phyloP scores from a whole-genome alignment of 2,888 invertebrate species.

The Lasioglossum figueresi region DNA sequence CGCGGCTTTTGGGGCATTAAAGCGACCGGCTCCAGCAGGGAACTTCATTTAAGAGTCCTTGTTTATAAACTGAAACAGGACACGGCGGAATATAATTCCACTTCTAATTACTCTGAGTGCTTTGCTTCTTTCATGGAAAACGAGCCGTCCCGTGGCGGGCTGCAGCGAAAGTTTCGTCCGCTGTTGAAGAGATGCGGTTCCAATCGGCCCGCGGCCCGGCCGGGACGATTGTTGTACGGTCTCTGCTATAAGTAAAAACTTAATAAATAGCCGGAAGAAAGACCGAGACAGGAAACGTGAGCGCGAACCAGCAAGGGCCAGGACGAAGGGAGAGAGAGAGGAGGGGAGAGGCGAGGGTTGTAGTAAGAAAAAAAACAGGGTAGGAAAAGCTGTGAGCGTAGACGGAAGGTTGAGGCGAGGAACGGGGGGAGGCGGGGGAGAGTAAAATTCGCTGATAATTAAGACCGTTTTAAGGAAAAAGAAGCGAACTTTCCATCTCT shows the following conservation, averaged over 20 bases:
- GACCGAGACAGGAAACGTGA: conserved; percentile 60
- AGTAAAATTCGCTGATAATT: conserved; percentile 80
- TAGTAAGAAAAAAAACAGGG: conserved; percentile 20
- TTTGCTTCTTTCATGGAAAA: conserved; percentile 80
- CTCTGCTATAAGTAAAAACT: conserved; percentile 80
- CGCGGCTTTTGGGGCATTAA: conserved; percentile 67
- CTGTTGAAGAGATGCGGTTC: conserved; percentile 51
- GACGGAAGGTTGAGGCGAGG: neutral
- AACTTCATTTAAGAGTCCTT: conserved; percentile 82
- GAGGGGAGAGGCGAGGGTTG: neutral
- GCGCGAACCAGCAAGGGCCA: conserved; percentile 36
- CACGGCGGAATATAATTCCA: conserved; percentile 81
- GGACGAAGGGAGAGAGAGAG: neutral
- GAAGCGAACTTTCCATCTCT: conserved; percentile 60
- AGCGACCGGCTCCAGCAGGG: conserved; percentile 65
- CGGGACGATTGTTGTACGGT: conserved; percentile 78
- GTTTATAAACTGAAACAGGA: conserved; percentile 83
- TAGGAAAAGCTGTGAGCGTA: conserved; percentile 12
- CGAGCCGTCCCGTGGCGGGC: conserved; percentile 62
- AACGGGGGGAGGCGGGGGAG: conserved; percentile 45
- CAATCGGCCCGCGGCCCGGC: conserved; percentile 53
- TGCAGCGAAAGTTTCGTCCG: conserved; percentile 76
- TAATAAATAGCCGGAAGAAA: conserved; percentile 81
- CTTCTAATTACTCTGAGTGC: conserved; percentile 82
- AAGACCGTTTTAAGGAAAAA: conserved; percentile 80